Evolutionary conservation across 2,113 vertebrate genomes (phyloP), one percentile per base, ranked within the genome.

Genomic region (Paradisaea rubra): DNA sequence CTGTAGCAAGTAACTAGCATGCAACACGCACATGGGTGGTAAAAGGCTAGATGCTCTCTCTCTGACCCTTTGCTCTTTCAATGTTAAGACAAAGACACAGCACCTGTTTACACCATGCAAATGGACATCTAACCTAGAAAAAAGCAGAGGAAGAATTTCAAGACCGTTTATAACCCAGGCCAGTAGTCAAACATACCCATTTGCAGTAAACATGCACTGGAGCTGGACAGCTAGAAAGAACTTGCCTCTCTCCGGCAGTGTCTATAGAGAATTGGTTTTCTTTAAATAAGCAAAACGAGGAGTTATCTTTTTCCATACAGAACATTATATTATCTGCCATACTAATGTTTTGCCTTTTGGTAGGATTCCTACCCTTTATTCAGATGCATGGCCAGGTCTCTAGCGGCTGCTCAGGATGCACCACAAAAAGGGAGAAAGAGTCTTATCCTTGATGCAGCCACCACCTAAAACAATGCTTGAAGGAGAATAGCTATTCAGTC

Each of bases 391-490:
- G 73, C 69, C 72, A 37, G 60, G 28, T 53, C 69, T 86, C 56
- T 50, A 87, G 74, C 4, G 42, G 20, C 70, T 70, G 56, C 79
- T 54, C 20, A 70, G 47, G 59, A 45, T 91, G 90, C 71, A 86
- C 42, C 66, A 52, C 70, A 92, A 89, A 94, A 87, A 78, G 44
- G 71, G 41, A 78, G 45, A 97, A 83, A 88, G 79, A 88, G 69
- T 89, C 92, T 89, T 86, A 88, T 88, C 76, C 83, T 96, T 95
- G 89, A 86, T 95, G 64, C 72, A 96, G 72, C 92, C 95, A 96
- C 93, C 95, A 96, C 92, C 95, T 91, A 69, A 89, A 88, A 89
- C 89, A 87, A 91, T 66, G 47, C 74, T 47, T 31, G 35, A 39
- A 80, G 86, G 74, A 89, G 86, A 89, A 94, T 82, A 93, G 96